Evolutionary conservation across 2,888 invertebrate genomes (phyloP).

Genomic region (Lissocephala sabroskyi): DNA sequence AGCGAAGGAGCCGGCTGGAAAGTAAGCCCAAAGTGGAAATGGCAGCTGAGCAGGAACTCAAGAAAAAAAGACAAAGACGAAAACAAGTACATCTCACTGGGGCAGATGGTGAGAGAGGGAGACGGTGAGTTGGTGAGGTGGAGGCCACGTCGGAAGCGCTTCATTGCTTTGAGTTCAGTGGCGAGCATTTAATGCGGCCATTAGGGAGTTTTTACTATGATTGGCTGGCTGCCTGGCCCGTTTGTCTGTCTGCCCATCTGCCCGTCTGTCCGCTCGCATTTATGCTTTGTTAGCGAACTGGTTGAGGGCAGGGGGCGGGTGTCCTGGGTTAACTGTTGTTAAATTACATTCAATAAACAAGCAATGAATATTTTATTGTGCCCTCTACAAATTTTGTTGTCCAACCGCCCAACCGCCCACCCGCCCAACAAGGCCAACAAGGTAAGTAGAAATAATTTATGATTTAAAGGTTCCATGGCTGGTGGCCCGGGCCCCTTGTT

Average conservation of each 20-base stretch:
- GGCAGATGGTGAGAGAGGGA: no score
- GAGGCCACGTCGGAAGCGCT: constrained; percentile 1
- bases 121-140: no score
- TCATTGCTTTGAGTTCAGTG: background rate
- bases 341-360: constrained; percentile 71
- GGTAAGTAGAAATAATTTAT: constrained; percentile 49
- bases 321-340: constrained; percentile 65
- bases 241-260: constrained; percentile 19
- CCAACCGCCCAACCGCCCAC: no score
- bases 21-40: no score
- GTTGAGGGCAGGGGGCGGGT: background rate
- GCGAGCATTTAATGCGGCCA: constrained; percentile 2
- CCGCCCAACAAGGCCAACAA: no score
- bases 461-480: constrained; percentile 27
- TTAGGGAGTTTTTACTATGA: constrained; percentile 28
- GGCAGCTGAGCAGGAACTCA: no score
- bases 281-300: constrained; percentile 3
- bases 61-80: background rate
- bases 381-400: constrained; percentile 22
- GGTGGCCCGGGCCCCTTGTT: constrained; percentile 1
- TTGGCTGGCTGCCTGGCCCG: constrained; percentile 22
- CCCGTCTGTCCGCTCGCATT: no score
- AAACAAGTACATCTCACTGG: no score
- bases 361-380: constrained; percentile 71
- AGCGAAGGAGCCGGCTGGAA: no score